These are phyloP conservation scores for Hyposoter dolosus DNA, from an alignment of 2,888 invertebrate species.

Conservation along the genomic window DNA sequence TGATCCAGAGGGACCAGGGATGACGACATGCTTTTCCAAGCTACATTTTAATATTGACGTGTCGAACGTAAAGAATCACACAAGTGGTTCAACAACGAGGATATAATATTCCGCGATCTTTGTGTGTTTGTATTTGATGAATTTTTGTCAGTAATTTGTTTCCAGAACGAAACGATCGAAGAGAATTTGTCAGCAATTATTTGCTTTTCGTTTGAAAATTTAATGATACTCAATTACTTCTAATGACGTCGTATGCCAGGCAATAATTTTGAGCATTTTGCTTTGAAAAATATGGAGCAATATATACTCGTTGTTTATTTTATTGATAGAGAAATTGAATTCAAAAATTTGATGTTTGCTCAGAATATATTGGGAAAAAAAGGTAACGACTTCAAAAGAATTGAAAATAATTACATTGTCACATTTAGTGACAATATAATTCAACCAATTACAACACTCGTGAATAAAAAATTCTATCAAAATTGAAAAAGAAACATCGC, in stretches of 20 bases:
- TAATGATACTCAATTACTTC: not conserved
- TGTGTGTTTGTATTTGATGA: not conserved
- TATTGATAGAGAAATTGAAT: not conserved
- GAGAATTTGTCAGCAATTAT: not conserved
- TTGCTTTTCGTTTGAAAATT: not conserved
- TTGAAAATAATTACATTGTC: too few relatives aligned
- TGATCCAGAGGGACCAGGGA: not conserved
- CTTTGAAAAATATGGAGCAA: not conserved
- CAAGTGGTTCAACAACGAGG: not conserved
- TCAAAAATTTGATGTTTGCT: not conserved
- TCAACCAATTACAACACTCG: not conserved
- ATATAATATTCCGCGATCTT: not conserved
- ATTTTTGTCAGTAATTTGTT: not conserved
- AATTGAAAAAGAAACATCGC: not conserved
- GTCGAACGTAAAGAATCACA: not conserved
- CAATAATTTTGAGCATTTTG: not conserved
- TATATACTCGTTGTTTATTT: not conserved
- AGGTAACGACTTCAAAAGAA: not conserved
- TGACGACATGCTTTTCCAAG: not conserved
- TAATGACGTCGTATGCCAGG: not conserved
- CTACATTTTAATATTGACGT: not conserved
- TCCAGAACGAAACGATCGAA: not conserved
- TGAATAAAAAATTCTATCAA: not conserved
- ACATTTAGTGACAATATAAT: not conserved
- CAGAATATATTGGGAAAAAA: not conserved